Evolutionary conservation across 2,797 vertebrate species (phyloP), one percentile per base, ranked within the genome.

Genomic region (Zenarchopterus dispar): DNA sequence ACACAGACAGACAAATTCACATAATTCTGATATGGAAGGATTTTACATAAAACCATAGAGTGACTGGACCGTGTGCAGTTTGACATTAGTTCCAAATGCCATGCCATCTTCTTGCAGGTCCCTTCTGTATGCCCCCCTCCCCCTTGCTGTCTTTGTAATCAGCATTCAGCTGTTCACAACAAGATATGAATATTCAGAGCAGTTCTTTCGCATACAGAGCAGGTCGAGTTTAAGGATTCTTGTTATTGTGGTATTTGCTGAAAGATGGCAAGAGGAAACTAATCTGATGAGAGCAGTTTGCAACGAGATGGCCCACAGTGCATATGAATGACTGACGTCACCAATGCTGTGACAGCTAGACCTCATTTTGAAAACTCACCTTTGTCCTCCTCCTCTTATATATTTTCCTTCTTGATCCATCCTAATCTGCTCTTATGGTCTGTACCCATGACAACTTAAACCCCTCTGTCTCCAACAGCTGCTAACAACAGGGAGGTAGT

Each of bases 401-500:
- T 58, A 73, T 70, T 62, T 56, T 79, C 73, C 70, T 69, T 58
- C 71, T 61, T 77, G 75, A 80, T 84, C 72, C 56, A 73, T 86
- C 70, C 71, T 91, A 85, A 93, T 90, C 89, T 84, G 78, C 75
- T 92, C 44, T 89, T 85, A 87, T 82, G 77, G 84, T 78, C 80
- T 85, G 80, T 79, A 87, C 87, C 84, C 57, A 16, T 86, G 83
- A 88, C 65, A 66, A 87, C 81, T 88, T 85, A 89, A 90, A 84
- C 80, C 78, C 77, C 78, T 82, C 67, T 54, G 56, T 85, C 85
- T 83, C 69, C 77, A 89, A 80, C 91, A 90, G 87, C 88, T 91
- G 91, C 86, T 72, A 84, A 90, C 76, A 78, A 89, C 85, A 81
- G 74, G 64, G 78, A 88, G 78, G 82, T 88, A 81, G 69, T 48